Evolutionary conservation across 2,888 invertebrate genomes (phyloP), one percentile per base, ranked within the genome.

Genomic region (Leuctra nigra): DNA sequence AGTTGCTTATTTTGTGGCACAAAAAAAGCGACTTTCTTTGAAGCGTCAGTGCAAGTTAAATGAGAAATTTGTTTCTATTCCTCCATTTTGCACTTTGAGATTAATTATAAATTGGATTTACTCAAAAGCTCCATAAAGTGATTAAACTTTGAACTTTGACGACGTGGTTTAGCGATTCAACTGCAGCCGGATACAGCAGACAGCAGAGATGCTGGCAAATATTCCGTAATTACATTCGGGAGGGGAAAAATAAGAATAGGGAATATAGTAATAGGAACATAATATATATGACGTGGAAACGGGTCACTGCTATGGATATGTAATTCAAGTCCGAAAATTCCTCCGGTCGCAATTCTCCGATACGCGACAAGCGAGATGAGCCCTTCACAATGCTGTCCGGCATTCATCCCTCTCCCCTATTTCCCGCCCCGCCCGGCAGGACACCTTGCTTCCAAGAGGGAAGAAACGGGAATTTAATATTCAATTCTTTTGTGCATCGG

Each of bases 401-500:
- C 13, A 16, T 11, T 11, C 44, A 16, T 4, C 44, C 44, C 44
- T 20, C 11, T n/a, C 11, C 6, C 44, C 20, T 22, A 22, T 23
- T 22, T n/a, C n/a, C 22, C 22, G 23, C 23, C 7, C 4, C 44
- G 44, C 16, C 11, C 20, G 20, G 18, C 44, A 11, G 29, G 29
- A 29, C 29, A 29, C 11, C 29, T 29, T 29, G 29, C 11, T 7
- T 29, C 6, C 29, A 11, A 29, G 7, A 7, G 29, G 11, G 11
- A 11, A 29, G 29, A 29, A 29, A 29, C 29, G 44, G 44, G 44
- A 44, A 44, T 44, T 44, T 44, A 44, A 44, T 44, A 44, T 44
- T 44, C 44, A 23, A 16, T 44, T 44, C 44, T 44, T 44, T 44
- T 44, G 44, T 44, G 44, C n/a, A 44, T 13, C 44, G 23, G 29